phyloP scores from a whole-genome alignment of 2,797 vertebrate genomes.

The Pseudochirops cupreus region DNA sequence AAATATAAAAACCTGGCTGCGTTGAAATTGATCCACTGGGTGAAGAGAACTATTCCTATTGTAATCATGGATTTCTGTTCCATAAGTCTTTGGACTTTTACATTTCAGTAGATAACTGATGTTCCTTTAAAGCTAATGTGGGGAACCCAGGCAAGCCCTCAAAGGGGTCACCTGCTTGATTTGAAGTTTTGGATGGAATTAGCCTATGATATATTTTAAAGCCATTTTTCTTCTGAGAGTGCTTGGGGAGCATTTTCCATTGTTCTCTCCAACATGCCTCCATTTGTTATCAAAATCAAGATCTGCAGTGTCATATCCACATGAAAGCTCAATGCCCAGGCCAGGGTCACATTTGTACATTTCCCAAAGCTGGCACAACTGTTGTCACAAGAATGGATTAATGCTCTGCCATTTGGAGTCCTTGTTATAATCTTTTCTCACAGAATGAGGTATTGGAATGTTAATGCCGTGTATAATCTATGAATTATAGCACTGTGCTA shows the following conservation, averaged over 20 bases:
- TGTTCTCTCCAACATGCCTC: constrained; percentile 28
- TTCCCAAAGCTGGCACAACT: constrained; percentile 73
- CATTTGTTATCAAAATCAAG: constrained; percentile 69
- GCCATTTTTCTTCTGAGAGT: constrained; percentile 56
- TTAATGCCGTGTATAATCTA: constrained; percentile 85
- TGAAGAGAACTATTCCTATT: constrained; percentile 71
- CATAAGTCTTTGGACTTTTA: constrained; percentile 65
- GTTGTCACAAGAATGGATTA: constrained; percentile 77
- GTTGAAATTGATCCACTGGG: constrained; percentile 66
- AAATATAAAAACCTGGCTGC: constrained; percentile 55
- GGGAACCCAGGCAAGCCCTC: constrained; percentile 27
- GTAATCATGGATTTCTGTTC: constrained; percentile 55
- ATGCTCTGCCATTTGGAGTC: constrained; percentile 77
- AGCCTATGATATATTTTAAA: constrained; percentile 57
- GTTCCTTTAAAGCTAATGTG: constrained; percentile 66
- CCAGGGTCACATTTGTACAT: constrained; percentile 71
- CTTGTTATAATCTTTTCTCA: constrained; percentile 82
- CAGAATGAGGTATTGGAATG: constrained; percentile 82
- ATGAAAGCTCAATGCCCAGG: constrained; percentile 71
- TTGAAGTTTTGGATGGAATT: constrained; percentile 65
- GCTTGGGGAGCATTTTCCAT: constrained; percentile 29
- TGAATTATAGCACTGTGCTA: constrained; percentile 85
- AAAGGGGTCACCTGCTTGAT: constrained; percentile 68
- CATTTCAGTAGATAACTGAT: constrained; percentile 74
- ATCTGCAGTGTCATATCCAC: constrained; percentile 49